A percentile compares a stretch with the other conserved stretches of the same genome.
These are phyloP conservation scores for Onychomys torridus DNA, from an alignment of 2,797 vertebrate species.

Conservation along the genomic window DNA sequence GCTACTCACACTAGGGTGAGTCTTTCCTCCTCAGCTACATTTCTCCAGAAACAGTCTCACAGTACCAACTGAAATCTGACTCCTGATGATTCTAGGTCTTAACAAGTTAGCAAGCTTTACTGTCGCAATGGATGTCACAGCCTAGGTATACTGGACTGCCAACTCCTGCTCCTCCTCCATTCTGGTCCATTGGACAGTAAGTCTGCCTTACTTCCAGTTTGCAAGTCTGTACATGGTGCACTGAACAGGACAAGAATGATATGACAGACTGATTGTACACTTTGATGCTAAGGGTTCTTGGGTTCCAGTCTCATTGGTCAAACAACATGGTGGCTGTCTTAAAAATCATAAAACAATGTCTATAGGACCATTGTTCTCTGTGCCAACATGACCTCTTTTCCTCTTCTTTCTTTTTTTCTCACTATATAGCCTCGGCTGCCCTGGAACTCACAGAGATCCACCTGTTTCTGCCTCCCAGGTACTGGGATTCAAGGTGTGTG, in stretches of 20 bases:
- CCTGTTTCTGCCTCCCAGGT: background rate
- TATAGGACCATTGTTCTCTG: background rate
- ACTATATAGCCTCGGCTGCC: background rate
- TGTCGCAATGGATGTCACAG: background rate
- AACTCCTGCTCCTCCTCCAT: background rate
- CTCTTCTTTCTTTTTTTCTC: background rate
- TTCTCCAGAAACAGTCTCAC: background rate
- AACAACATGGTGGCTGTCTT: background rate
- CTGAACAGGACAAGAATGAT: background rate
- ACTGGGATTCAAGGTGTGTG: background rate
- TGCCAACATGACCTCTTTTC: background rate
- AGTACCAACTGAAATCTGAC: background rate
- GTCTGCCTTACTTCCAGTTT: background rate
- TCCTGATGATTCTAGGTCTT: background rate
- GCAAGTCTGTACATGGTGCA: background rate
- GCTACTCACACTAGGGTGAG: background rate
- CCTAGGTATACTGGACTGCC: background rate
- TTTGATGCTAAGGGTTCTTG: background rate
- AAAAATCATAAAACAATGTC: background rate
- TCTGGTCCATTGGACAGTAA: background rate
- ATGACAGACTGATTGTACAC: background rate
- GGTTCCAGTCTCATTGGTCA: background rate
- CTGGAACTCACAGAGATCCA: background rate
- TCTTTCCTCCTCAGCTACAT: background rate
- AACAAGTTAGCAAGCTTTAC: background rate